phyloP scores from a whole-genome alignment of 2,888 invertebrate species.

The Antheraea yamamai region DNA sequence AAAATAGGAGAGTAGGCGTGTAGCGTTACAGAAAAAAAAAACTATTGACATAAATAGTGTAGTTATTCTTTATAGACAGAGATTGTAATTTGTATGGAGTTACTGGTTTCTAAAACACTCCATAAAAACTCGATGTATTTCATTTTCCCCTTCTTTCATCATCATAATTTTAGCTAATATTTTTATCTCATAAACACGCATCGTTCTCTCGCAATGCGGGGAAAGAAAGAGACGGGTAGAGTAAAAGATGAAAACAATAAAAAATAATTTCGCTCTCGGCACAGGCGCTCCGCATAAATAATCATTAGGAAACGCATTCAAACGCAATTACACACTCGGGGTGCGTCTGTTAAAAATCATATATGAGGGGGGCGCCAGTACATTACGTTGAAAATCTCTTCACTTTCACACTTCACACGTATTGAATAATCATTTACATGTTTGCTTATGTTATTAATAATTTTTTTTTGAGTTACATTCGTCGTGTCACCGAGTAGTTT shows the following conservation, averaged over 20 bases:
- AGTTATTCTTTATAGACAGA: too few relatives aligned
- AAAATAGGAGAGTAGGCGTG: too few relatives aligned
- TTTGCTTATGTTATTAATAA: neutral
- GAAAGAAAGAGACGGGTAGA: conserved; percentile 30
- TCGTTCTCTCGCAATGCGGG: neutral
- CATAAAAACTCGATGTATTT: neutral
- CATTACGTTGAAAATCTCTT: conserved; percentile 8
- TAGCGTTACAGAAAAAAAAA: too few relatives aligned
- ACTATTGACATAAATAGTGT: too few relatives aligned
- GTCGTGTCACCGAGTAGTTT: too few relatives aligned
- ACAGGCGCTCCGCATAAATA: conserved; percentile 52
- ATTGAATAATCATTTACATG: neutral
- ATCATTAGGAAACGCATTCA: conserved; percentile 67
- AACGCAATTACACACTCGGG: conserved; percentile 70
- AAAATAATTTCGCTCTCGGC: conserved; percentile 63
- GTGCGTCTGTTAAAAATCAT: conserved; percentile 69
- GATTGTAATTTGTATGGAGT: neutral
- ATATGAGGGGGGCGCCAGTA: conserved; percentile 42
- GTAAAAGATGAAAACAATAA: conserved; percentile 58
- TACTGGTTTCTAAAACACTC: neutral
- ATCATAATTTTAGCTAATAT: conserved; percentile 9
- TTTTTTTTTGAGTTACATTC: neutral
- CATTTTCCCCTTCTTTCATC: neutral
- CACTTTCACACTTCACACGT: neutral
- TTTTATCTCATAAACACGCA: conserved; percentile 28